phyloP scores from a whole-genome alignment of 1,140 invertebrate species.

The Drusus annulatus region DNA sequence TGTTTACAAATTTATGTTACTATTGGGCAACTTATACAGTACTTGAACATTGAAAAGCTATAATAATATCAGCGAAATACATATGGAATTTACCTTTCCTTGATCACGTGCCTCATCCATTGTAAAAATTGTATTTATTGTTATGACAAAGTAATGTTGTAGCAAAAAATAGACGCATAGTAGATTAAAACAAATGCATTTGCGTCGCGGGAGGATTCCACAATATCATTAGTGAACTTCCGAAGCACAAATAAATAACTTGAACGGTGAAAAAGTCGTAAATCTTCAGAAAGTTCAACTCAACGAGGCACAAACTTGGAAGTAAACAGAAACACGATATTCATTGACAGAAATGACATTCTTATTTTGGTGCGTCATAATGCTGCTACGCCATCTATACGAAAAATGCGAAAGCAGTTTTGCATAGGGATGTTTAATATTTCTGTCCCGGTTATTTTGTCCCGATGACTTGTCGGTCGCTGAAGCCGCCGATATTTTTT shows the following conservation, averaged over 20 bases:
- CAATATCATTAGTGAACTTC: background rate
- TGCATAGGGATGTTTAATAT: too few relatives aligned
- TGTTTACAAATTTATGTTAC: too few relatives aligned
- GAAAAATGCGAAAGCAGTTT: slow-evolving; percentile 1
- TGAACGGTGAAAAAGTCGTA: background rate
- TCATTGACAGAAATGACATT: slow-evolving; percentile 41
- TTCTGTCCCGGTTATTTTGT: too few relatives aligned
- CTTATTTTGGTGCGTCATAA: slow-evolving; percentile 35
- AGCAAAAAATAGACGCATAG: slow-evolving; percentile 16
- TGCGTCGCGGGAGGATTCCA: background rate
- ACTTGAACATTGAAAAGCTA: too few relatives aligned
- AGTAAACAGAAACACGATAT: slow-evolving; percentile 36
- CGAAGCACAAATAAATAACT: background rate
- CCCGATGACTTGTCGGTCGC: too few relatives aligned
- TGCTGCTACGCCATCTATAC: slow-evolving; percentile 4
- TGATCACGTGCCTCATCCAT: slow-evolving; percentile 46
- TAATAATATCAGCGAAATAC: too few relatives aligned
- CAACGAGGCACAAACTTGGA: background rate
- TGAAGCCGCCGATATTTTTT: too few relatives aligned
- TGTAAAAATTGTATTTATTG: slow-evolving; percentile 29
- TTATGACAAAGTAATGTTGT: slow-evolving; percentile 6
- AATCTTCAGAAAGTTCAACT: background rate
- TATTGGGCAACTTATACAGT: too few relatives aligned
- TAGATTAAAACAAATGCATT: slow-evolving; percentile 20
- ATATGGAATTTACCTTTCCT: slow-evolving; percentile 38